phyloP scores from a whole-genome alignment of 2,888 invertebrate genomes.

The Drosophila bunnanda region DNA sequence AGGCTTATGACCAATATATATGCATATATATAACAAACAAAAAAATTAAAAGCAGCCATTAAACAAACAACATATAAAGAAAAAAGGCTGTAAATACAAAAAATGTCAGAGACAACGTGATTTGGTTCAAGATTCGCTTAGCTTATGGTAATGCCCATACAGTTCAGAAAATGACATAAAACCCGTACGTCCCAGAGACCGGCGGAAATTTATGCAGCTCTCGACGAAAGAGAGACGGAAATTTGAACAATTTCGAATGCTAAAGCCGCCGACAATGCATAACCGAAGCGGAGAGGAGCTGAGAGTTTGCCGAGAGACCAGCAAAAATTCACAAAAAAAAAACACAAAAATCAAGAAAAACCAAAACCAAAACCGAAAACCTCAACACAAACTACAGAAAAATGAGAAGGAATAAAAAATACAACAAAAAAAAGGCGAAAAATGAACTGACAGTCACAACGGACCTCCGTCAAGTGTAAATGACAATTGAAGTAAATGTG shows the following conservation, averaged over 20 bases:
- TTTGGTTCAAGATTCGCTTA: slow-evolving; percentile 56
- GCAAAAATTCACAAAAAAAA: not conserved
- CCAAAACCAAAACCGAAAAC: slow-evolving; percentile 8
- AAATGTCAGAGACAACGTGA: slow-evolving; percentile 49
- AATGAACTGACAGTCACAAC: slow-evolving; percentile 14
- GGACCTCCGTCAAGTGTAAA: slow-evolving; percentile 66
- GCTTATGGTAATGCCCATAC: slow-evolving; percentile 48
- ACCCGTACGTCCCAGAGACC: slow-evolving; percentile 24
- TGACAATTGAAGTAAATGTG: slow-evolving; percentile 40
- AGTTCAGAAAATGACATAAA: slow-evolving; percentile 59
- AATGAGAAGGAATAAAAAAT: slow-evolving; percentile 20
- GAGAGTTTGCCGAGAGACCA: slow-evolving; percentile 24
- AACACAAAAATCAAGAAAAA: not conserved
- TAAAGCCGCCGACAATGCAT: slow-evolving; percentile 60
- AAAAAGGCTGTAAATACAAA: slow-evolving; percentile 18
- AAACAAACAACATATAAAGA: slow-evolving; percentile 1
- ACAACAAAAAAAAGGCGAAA: not conserved
- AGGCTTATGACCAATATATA: not conserved
- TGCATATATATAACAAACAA: not conserved
- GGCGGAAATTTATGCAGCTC: slow-evolving; percentile 64
- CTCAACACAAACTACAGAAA: slow-evolving; percentile 25
- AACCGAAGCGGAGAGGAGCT: slow-evolving; percentile 40
- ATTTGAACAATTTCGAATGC: slow-evolving; percentile 61
- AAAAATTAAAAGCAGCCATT: slow-evolving; percentile 18
- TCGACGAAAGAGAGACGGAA: slow-evolving; percentile 51